A percentile compares a stretch with the other conserved stretches of the same genome.
phyloP scores from a whole-genome alignment of 2,113 vertebrate genomes.

The Nicator chloris region DNA sequence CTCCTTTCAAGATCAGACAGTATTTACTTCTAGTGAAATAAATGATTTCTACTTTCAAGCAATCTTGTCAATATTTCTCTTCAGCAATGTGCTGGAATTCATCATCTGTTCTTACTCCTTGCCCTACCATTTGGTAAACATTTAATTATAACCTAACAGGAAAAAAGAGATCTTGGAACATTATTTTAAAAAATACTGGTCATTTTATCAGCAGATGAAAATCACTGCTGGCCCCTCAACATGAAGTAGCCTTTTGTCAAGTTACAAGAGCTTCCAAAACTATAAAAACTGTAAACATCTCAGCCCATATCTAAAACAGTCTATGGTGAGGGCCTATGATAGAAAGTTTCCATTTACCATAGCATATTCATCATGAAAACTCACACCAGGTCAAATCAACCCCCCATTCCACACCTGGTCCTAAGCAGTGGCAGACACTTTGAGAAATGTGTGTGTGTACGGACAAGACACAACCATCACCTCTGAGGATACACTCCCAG shows the following conservation, averaged over 20 bases:
- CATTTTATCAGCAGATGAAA: background rate
- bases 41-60: background rate
- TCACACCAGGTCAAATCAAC: background rate
- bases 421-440: background rate
- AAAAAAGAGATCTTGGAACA: background rate
- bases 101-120: background rate
- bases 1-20: background rate
- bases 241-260: background rate
- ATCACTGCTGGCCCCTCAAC: background rate
- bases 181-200: background rate
- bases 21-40: background rate
- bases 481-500: background rate
- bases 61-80: background rate
- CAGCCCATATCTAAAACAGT: background rate
- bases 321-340: background rate
- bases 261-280: background rate
- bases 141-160: background rate
- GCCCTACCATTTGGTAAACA: background rate
- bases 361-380: background rate
- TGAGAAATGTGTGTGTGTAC: background rate
- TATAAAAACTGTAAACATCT: background rate
- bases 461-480: background rate
- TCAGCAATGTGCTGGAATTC: background rate
- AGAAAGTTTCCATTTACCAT: background rate
- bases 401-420: background rate